phyloP scores from a whole-genome alignment of 2,888 invertebrate species.

The Latrodectus elegans region DNA sequence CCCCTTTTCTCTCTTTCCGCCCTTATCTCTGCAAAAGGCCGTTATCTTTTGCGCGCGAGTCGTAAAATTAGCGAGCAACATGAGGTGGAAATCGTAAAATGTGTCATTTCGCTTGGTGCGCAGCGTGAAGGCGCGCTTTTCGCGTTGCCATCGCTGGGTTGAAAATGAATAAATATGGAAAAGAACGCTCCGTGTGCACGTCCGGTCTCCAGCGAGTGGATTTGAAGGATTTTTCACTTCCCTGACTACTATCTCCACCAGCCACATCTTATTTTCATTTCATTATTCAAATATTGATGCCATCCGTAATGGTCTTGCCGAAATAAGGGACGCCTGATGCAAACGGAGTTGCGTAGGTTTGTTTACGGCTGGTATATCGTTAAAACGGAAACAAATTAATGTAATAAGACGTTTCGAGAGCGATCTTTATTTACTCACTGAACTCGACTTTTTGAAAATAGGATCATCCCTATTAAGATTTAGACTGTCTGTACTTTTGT shows the following conservation, averaged over 20 bases:
- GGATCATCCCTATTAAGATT: too few relatives aligned
- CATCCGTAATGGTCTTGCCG: neutral
- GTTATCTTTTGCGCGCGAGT: constrained; percentile 46
- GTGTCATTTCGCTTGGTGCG: constrained; percentile 55
- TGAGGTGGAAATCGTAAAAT: constrained; percentile 69
- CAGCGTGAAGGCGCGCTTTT: constrained; percentile 59
- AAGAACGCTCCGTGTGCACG: constrained; percentile 20
- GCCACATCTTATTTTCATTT: too few relatives aligned
- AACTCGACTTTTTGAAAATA: too few relatives aligned
- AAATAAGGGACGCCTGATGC: constrained; percentile 2
- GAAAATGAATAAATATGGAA: constrained; percentile 62
- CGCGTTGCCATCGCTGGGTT: constrained; percentile 55
- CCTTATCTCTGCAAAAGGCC: neutral
- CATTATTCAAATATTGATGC: neutral
- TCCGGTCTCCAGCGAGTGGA: constrained; percentile 46
- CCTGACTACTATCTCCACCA: neutral
- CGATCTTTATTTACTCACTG: too few relatives aligned
- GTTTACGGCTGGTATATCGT: too few relatives aligned
- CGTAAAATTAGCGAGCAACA: constrained; percentile 65
- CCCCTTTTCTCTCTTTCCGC: constrained; percentile 15
- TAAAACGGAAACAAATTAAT: too few relatives aligned
- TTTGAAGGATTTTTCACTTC: neutral
- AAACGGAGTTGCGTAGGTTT: constrained; percentile 30
- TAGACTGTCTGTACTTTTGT: too few relatives aligned
- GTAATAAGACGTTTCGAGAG: too few relatives aligned